Evolutionary conservation across 2,113 vertebrate genomes (phyloP).

Genomic region (Chaetorhynchus papuensis): DNA sequence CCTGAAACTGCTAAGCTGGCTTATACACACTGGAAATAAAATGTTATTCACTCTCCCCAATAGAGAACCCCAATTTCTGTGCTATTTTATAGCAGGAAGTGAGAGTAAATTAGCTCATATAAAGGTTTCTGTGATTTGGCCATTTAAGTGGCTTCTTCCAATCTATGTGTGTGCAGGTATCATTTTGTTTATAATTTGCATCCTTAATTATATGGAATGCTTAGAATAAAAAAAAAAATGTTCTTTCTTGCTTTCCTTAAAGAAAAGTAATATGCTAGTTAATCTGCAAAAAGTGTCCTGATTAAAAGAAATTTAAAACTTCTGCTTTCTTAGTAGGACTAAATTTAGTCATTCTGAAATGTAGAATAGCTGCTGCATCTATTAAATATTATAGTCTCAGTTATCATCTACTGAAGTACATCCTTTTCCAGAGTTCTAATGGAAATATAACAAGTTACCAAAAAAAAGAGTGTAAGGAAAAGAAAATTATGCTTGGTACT

Average conservation of each 20-base stretch:
- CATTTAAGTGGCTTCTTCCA: background rate
- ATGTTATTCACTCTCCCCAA: background rate
- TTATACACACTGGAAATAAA: background rate
- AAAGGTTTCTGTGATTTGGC: background rate
- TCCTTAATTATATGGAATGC: background rate
- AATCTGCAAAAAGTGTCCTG: background rate
- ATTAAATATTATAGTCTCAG: background rate
- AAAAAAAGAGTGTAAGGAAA: background rate
- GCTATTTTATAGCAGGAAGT: background rate
- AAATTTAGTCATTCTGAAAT: constrained; percentile 10
- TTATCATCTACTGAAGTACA: background rate
- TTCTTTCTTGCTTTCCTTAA: background rate
- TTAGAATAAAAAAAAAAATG: background rate
- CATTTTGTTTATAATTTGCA: background rate
- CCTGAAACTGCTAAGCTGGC: background rate
- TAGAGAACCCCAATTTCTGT: background rate
- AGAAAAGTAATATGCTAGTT: background rate
- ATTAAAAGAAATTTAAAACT: background rate
- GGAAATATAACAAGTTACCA: background rate
- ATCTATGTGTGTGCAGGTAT: background rate
- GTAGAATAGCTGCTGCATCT: background rate
- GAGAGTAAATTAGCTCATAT: background rate
- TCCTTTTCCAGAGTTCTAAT: background rate
- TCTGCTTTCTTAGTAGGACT: background rate
- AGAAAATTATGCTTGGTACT: background rate